Conservation (phyloP, 1,140 invertebrate species). For the Orius insidiosus region DNA sequence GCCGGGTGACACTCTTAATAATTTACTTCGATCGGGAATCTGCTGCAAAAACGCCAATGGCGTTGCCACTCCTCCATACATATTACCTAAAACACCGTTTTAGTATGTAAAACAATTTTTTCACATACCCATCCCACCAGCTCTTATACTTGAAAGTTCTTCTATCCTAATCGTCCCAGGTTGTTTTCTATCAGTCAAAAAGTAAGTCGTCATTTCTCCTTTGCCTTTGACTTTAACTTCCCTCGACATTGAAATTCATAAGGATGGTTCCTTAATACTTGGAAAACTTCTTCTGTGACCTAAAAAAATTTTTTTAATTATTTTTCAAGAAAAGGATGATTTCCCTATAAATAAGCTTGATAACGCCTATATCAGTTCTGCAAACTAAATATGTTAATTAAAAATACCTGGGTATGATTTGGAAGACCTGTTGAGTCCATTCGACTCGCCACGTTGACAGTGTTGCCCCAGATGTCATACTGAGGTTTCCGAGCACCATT, state of each 20-base stretch:
- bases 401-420: constrained; percentile 67
- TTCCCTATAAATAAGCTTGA: too few species aligned
- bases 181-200: constrained; percentile 52
- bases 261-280: constrained; percentile 47
- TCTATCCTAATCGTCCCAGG: constrained; percentile 36
- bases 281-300: constrained; percentile 70
- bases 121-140: constrained; percentile 9
- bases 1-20: constrained; percentile 23
- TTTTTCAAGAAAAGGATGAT: too few species aligned
- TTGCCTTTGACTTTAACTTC: constrained; percentile 85
- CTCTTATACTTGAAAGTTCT: constrained; percentile 26
- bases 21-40: constrained; percentile 25
- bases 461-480: constrained; percentile 94
- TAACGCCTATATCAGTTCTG: too few species aligned
- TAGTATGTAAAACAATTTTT: too few species aligned
- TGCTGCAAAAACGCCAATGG: constrained; percentile 46
- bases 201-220: constrained; percentile 86
- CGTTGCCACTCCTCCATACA: constrained; percentile 49
- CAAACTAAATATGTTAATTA: too few species aligned
- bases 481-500: constrained; percentile 88
- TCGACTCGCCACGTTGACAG: constrained; percentile 79
- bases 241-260: constrained; percentile 69
- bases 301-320: too few species aligned
- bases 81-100: too few species aligned
- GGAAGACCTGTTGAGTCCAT: constrained; percentile 76